Percentiles rank a stretch among this genome's conserved stretches.
These are phyloP conservation scores for Arrhopalites spinosus DNA, from an alignment of 2,888 invertebrate genomes.

Conservation along the genomic window DNA sequence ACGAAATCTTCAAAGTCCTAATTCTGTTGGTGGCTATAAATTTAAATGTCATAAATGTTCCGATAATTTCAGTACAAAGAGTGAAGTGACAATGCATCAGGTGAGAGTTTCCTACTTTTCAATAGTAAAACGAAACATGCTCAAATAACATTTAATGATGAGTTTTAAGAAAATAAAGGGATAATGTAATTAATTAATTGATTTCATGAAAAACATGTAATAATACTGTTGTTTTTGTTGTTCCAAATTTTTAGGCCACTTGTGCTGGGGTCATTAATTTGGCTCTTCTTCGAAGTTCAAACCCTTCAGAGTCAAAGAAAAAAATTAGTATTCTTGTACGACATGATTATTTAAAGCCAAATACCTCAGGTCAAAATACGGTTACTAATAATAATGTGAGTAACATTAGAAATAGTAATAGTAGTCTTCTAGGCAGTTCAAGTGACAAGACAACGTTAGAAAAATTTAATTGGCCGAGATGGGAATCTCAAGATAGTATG, in stretches of 20 bases:
- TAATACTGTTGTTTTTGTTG: too few relatives aligned
- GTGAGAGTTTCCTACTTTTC: too few relatives aligned
- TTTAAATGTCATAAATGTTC: conserved; percentile 5
- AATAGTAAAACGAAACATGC: too few relatives aligned
- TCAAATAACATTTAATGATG: too few relatives aligned
- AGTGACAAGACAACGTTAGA: background rate
- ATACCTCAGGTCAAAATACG: background rate
- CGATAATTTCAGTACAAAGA: conserved; percentile 30
- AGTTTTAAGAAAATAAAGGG: too few relatives aligned
- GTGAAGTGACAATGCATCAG: conserved; percentile 49
- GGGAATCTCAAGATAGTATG: background rate
- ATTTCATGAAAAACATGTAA: too few relatives aligned
- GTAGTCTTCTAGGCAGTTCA: background rate
- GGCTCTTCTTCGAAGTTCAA: conserved; percentile 28
- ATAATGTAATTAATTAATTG: too few relatives aligned
- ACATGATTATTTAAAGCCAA: conserved; percentile 28
- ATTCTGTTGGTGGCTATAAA: background rate
- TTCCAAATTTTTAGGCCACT: too few relatives aligned
- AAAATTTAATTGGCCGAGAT: conserved; percentile 23
- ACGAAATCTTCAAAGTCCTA: conserved; percentile 3
- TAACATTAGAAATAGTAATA: conserved; percentile 11
- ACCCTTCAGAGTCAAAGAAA: conserved; percentile 16
- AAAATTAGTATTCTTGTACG: conserved; percentile 26
- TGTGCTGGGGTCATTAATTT: conserved; percentile 48
- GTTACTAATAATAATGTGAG: background rate